Percentiles rank a stretch among this genome's conserved stretches.
Conservation (phyloP, 2,888 invertebrate species). For the Drosophila suboccidentalis region DNA sequence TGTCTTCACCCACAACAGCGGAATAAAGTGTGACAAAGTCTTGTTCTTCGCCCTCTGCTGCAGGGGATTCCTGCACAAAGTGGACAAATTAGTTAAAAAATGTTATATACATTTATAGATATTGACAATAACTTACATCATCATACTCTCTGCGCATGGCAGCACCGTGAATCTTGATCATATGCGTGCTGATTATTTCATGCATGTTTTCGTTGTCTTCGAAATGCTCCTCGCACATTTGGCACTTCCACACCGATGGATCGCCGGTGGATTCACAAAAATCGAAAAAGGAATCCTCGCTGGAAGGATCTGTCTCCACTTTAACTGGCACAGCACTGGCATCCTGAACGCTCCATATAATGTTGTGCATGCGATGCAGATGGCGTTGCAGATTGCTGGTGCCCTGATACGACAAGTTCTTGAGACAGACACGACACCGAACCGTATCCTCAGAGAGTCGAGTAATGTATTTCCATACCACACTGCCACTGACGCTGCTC, state of each 20-base stretch:
- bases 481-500: conserved; percentile 53
- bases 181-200: conserved; percentile 37
- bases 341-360: conserved; percentile 48
- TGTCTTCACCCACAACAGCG: conserved; percentile 14
- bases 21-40: conserved; percentile 33
- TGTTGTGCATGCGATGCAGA: conserved; percentile 80
- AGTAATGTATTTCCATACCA: conserved; percentile 75
- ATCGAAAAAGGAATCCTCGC: conserved; percentile 35
- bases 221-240: conserved; percentile 71
- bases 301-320: conserved; percentile 14
- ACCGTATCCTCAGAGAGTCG: conserved; percentile 71
- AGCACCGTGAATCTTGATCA: conserved; percentile 52
- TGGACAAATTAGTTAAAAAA: neutral
- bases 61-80: conserved; percentile 25
- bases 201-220: conserved; percentile 54
- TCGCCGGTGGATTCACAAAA: conserved; percentile 45
- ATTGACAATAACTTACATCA: conserved; percentile 31
- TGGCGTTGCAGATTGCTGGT: conserved; percentile 79
- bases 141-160: conserved; percentile 27
- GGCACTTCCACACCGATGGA: conserved; percentile 55
- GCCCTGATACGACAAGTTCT: conserved; percentile 77
- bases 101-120: too few species aligned
- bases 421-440: conserved; percentile 74
- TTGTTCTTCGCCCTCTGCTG: conserved; percentile 18
- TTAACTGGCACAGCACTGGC: neutral